Evolutionary conservation across 2,888 invertebrate genomes (phyloP).

Genomic region (Limnephilus lunatus): DNA sequence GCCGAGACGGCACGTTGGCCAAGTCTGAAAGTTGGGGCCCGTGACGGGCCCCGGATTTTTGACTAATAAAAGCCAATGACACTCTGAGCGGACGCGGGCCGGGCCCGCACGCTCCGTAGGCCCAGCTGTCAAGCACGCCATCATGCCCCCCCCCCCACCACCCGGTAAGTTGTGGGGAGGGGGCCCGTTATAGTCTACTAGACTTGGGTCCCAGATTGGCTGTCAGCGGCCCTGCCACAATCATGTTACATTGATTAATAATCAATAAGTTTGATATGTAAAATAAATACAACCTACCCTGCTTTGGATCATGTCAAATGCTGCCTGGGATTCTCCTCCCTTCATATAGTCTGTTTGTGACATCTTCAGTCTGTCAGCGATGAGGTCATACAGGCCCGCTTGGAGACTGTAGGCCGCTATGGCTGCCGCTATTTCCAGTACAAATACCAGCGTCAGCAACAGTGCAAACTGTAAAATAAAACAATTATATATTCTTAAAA

Average conservation of each 20-base stretch:
- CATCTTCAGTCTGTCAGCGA: constrained; percentile 78
- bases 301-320: constrained; percentile 87
- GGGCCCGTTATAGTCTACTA: too few relatives aligned
- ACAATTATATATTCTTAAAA: neutral
- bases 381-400: constrained; percentile 78
- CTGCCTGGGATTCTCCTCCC: constrained; percentile 78
- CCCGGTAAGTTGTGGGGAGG: too few relatives aligned
- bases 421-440: constrained; percentile 89
- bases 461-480: constrained; percentile 83
- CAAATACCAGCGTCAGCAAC: constrained; percentile 85
- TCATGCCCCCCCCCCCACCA: too few relatives aligned
- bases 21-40: too few relatives aligned
- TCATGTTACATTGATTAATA: neutral
- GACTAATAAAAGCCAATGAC: too few relatives aligned
- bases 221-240: too few relatives aligned
- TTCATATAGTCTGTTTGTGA: constrained; percentile 80
- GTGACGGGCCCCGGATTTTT: too few relatives aligned
- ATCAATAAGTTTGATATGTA: neutral
- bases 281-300: constrained; percentile 77
- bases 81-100: too few relatives aligned
- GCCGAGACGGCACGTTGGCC: too few relatives aligned
- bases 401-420: constrained; percentile 87
- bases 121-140: too few relatives aligned
- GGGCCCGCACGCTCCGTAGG: too few relatives aligned
- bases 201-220: too few relatives aligned